Base-by-base conservation (phyloP, 2,797 vertebrate genomes). In the Muraenolepis orangiensis region DNA sequence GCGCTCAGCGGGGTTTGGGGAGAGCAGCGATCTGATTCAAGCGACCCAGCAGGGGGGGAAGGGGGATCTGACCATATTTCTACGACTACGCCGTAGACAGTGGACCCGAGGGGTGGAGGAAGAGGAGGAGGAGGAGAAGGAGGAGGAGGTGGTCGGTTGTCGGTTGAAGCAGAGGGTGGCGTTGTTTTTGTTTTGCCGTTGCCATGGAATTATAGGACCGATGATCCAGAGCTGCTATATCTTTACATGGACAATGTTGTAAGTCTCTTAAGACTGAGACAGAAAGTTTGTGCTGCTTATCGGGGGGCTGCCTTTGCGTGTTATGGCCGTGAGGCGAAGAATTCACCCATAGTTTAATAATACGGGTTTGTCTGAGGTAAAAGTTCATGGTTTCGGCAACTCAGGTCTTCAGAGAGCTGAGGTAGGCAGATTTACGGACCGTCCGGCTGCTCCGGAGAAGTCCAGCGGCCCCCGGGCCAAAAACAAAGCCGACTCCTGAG, bases 1-100 rank as follows among this genome's bases (percentile, higher is more conserved):
- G 85, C 87, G 86, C 87, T 90, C 86, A 6, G 89, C 46, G 85
- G 88, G 86, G 40, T 23, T 76, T 72, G 76, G 85, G 90, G 86
- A 85, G 87, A 85, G 87, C 87, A 70, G 87, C 82, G 83, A 86
- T 89, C 87, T 87, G 88, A 91, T 91, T 90, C 82, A 82, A 87
- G 80, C 89, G 87, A 76, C 86, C 6, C 88, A 10, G 84, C 77
- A 12, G 90, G 91, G 86, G 87, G 80, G 67, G 76, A 75, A 81
- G 76, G 79, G 74, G 72, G 75, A 75, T 26, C n/a, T 2, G 78
- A 84, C 86, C 85, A 78, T 75, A 82, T 71, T 77, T 83, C 87
- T 81, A 81, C 80, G 82, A 85, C 82, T 77, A 76, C 74, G 79
- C 76, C 75, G 78, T 66, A 79, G 80, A 66, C 18, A 71, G 32